phyloP scores from a whole-genome alignment of 2,113 vertebrate species.

The Ailurus styani region DNA sequence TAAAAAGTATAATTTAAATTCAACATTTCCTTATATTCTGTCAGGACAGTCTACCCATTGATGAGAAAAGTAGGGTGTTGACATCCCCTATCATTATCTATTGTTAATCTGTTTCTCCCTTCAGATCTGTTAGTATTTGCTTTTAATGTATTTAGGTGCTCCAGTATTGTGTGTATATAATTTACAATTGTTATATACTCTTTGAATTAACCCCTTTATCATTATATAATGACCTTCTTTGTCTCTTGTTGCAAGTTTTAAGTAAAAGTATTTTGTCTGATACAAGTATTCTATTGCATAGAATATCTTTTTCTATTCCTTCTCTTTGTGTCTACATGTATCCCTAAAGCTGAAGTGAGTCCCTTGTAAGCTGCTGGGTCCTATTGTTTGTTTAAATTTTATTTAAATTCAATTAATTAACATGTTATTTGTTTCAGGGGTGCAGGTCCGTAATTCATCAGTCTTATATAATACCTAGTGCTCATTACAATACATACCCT shows the following conservation, averaged over 20 bases:
- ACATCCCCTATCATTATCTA: neutral
- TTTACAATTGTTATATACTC: neutral
- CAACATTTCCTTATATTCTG: neutral
- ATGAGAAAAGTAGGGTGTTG: neutral
- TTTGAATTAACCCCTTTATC: neutral
- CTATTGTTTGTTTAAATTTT: neutral
- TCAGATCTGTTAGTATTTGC: neutral
- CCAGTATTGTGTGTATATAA: neutral
- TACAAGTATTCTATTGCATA: neutral
- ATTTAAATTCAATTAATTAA: neutral
- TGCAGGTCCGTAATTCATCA: neutral
- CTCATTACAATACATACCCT: too few species aligned
- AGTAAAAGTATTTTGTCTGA: neutral
- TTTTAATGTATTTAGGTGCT: neutral
- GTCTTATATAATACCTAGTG: too few species aligned
- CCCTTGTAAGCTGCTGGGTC: neutral
- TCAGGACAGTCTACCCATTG: neutral
- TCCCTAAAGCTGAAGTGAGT: neutral
- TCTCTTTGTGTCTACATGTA: neutral
- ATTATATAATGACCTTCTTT: neutral
- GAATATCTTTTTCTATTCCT: neutral
- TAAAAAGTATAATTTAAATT: neutral
- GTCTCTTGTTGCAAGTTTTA: neutral
- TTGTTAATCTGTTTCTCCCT: neutral
- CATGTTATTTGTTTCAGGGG: neutral